These are phyloP conservation scores for Lobophora halterata DNA, from an alignment of 2,888 invertebrate species.

Conservation along the genomic window DNA sequence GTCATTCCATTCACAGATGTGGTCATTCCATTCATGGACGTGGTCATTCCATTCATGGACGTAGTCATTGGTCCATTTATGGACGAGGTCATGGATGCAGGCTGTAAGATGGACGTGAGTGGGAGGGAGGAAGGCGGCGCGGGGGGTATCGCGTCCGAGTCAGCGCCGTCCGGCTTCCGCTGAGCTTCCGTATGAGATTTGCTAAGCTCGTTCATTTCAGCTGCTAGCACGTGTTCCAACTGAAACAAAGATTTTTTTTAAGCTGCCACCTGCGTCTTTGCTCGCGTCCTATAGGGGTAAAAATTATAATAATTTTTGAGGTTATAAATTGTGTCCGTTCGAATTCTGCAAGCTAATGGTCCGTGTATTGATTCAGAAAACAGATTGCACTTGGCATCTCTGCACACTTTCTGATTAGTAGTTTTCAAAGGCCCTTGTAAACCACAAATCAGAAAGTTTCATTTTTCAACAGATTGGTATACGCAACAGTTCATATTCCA, in stretches of 20 bases:
- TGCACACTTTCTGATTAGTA: no score
- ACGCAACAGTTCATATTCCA: no score
- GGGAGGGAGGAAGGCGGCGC: constrained; percentile 61
- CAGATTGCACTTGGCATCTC: no score
- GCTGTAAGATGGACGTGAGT: constrained; percentile 44
- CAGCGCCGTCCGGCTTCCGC: constrained; percentile 71
- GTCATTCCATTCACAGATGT: constrained; percentile 37
- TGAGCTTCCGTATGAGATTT: constrained; percentile 63
- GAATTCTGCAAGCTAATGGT: no score
- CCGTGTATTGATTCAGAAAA: no score
- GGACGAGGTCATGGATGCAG: constrained; percentile 45
- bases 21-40: constrained; percentile 34
- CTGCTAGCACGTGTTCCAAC: constrained; percentile 71
- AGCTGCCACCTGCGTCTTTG: no score
- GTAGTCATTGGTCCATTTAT: constrained; percentile 30
- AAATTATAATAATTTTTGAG: no score
- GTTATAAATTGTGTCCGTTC: no score
- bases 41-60: constrained; percentile 40
- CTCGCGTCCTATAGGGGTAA: no score
- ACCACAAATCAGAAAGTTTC: no score
- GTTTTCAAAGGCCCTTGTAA: no score
- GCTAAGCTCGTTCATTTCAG: constrained; percentile 67
- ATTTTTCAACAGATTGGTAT: no score
- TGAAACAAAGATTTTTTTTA: constrained; percentile 26
- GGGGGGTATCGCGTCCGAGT: constrained; percentile 66